Conservation (phyloP, 2,888 invertebrate genomes). For the Lobophora halterata region DNA sequence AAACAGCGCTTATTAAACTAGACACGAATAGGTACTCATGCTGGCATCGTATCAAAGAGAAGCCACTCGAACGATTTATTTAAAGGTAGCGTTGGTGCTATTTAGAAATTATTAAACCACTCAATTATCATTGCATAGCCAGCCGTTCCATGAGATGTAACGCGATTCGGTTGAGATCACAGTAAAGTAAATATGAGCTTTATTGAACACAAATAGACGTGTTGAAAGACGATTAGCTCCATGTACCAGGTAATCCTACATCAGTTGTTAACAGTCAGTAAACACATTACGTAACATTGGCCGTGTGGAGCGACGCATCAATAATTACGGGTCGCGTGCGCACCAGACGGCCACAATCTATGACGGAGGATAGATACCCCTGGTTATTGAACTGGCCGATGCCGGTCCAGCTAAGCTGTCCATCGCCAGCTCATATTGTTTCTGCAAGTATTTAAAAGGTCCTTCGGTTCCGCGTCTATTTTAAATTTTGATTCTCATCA, state of each 20-base stretch:
- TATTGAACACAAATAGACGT: background rate
- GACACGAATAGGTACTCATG: constrained; percentile 5
- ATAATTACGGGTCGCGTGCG: constrained; percentile 41
- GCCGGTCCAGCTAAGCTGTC: too few relatives aligned
- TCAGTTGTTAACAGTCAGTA: constrained; percentile 24
- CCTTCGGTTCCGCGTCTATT: too few relatives aligned
- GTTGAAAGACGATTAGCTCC: background rate
- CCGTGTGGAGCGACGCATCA: constrained; percentile 30
- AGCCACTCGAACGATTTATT: constrained; percentile 28
- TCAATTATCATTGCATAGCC: too few relatives aligned
- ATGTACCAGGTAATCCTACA: constrained; percentile 13
- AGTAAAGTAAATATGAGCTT: background rate
- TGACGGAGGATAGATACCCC: constrained; percentile 11
- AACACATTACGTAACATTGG: constrained; percentile 17
- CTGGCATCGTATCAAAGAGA: constrained; percentile 40
- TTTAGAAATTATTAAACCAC: too few relatives aligned
- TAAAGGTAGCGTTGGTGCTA: constrained; percentile 15
- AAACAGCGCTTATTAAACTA: too few relatives aligned
- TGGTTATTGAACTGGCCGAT: too few relatives aligned
- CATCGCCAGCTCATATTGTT: too few relatives aligned
- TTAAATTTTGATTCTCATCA: too few relatives aligned
- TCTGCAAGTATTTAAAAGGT: too few relatives aligned
- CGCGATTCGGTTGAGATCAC: too few relatives aligned
- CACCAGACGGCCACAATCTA: constrained; percentile 24
- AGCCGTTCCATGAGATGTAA: too few relatives aligned